phyloP scores from a whole-genome alignment of 2,113 vertebrate species.

The Ailuropoda melanoleuca region DNA sequence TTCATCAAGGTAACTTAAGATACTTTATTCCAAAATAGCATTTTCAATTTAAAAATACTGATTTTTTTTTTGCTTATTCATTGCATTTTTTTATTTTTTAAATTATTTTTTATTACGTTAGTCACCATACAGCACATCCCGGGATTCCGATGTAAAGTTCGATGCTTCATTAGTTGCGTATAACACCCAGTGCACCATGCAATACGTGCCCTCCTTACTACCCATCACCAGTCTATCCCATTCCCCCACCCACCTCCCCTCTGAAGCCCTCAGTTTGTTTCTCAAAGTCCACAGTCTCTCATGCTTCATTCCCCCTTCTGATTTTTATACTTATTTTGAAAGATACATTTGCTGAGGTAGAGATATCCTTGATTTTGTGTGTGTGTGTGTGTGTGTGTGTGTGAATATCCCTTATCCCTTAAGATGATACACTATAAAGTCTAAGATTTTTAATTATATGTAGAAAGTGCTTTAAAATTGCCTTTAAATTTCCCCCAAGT shows the following conservation, averaged over 20 bases:
- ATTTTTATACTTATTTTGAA: constrained; percentile 27
- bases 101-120: too few relatives aligned
- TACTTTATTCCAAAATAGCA: not conserved
- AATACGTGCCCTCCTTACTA: too few relatives aligned
- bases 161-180: too few relatives aligned
- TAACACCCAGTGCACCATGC: too few relatives aligned
- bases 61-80: not conserved
- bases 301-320: too few relatives aligned
- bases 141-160: too few relatives aligned
- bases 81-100: too few relatives aligned
- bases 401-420: not conserved
- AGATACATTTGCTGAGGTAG: not conserved
- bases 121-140: too few relatives aligned
- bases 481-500: not conserved
- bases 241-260: too few relatives aligned
- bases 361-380: not conserved
- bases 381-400: not conserved
- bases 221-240: too few relatives aligned
- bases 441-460: not conserved
- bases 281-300: too few relatives aligned
- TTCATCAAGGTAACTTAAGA: not conserved
- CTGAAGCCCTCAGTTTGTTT: too few relatives aligned
- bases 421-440: not conserved
- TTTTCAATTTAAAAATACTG: not conserved
- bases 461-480: not conserved